Percentiles rank a stretch among this genome's conserved stretches.
phyloP scores from a whole-genome alignment of 1,140 invertebrate species.

The silkworm (Bombyx mori) region ASM3026992v2 NC_085126.1:6367501-6368000 shows the following conservation, averaged over 20 bases:
- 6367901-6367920: conserved; percentile 19
- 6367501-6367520: conserved; percentile 17
- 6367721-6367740: conserved; percentile 13
- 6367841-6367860: conserved; percentile 15
- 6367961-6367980: conserved; percentile 13
- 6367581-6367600: conserved; percentile 15
- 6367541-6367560: conserved; percentile 19
- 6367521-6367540: conserved; percentile 18
- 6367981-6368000: conserved; percentile 22
- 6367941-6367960: conserved; percentile 12
- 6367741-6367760: conserved; percentile 15
- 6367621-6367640: conserved; percentile 20
- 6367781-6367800: conserved; percentile 18
- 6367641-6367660: conserved; percentile 18
- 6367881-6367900: conserved; percentile 17
- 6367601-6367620: conserved; percentile 19
- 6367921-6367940: conserved; percentile 14
- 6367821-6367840: conserved; percentile 7
- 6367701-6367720: conserved; percentile 15
- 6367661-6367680: conserved; percentile 20
- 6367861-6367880: conserved; percentile 16
- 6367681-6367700: conserved; percentile 17
- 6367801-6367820: conserved; percentile 16
- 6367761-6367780: conserved; percentile 19
- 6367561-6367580: conserved; percentile 13